Base-by-base conservation (phyloP, 2,797 vertebrate species). In the Neostethus bicornis region DNA sequence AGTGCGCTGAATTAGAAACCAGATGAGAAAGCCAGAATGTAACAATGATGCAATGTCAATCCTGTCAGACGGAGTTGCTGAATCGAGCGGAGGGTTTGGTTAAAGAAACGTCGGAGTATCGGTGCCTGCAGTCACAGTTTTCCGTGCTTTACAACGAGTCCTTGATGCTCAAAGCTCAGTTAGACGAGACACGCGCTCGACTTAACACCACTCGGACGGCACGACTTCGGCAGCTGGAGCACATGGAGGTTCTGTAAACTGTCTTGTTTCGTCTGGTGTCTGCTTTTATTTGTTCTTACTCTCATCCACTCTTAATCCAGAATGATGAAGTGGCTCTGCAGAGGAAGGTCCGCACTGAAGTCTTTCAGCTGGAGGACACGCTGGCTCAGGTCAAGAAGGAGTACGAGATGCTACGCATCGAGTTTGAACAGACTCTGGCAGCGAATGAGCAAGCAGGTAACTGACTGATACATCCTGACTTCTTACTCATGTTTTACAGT, bases 381-480 rank as follows among this genome's bases (percentile, higher is more conserved):
- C 82, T 99, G 77, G 97, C 96, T 41, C 97, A 99, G 81, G 96
- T 99, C 70, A 93, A 95, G 73, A 99, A 99, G 84, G 97, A 99
- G 68, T 99, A 99, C 0, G 97, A 99, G 80, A 99, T 98, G 97
- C 65, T 99, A 79, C 92, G 97, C 70, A 99, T 99, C 17, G 97
- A 99, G 45, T 98, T 99, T 75, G 97, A 99, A 54, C 97, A 99
- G 86, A 99, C 95, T 0, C 93, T 98, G 5, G 97, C 97, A 7
- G 97, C 96, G 75, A 99, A 98, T 9, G 96, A 99, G 57, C 96
- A 99, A 94, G 96, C 95, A 86, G 96, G 97, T 98, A 90, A 77
- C 32, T 8, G 31, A 29, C 32, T 16, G 39, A 24, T 14, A 11
- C 1, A 42, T 29, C 16, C 4, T 34, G 9, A 12, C 11, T 31